Percentiles rank a stretch among this genome's conserved stretches.
Evolutionary conservation across 1,140 invertebrate species (phyloP).

Genomic region (Portunus trituberculatus): DNA sequence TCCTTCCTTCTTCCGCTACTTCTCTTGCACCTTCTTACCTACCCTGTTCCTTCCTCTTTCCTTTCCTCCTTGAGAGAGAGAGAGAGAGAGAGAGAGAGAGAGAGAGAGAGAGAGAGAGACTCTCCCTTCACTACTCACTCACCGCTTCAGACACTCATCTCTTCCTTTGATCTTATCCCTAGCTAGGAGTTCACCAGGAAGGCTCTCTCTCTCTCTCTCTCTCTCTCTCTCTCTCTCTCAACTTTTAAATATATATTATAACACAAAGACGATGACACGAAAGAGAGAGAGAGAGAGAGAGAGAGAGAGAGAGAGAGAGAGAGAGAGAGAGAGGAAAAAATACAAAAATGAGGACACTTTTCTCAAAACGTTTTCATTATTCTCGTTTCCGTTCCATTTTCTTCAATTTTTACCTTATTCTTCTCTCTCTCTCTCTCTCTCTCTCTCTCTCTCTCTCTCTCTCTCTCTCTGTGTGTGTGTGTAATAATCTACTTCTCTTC

Average conservation of each 20-base stretch:
- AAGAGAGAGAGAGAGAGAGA: too few species aligned
- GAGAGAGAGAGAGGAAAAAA: too few species aligned
- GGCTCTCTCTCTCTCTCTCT: neutral
- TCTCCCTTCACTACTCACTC: neutral
- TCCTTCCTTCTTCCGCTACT: too few species aligned
- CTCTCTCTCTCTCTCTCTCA: neutral
- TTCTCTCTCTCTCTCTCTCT: neutral
- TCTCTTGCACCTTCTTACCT: neutral
- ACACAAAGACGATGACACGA: too few species aligned
- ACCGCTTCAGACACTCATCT: neutral
- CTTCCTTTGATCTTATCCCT: neutral
- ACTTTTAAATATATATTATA: too few species aligned
- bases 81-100: conserved; percentile 20
- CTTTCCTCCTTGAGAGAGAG: neutral
- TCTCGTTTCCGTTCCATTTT: neutral
- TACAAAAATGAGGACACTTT: too few species aligned
- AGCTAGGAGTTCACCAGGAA: neutral
- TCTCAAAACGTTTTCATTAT: neutral
- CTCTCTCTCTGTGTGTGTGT: too few species aligned
- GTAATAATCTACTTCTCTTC: neutral
- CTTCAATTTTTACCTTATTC: neutral
- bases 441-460: too few species aligned
- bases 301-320: too few species aligned
- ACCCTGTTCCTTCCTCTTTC: neutral
- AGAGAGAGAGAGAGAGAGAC: neutral